phyloP scores from a whole-genome alignment of 1,140 invertebrate species.

The Ganaspis sp. region DNA sequence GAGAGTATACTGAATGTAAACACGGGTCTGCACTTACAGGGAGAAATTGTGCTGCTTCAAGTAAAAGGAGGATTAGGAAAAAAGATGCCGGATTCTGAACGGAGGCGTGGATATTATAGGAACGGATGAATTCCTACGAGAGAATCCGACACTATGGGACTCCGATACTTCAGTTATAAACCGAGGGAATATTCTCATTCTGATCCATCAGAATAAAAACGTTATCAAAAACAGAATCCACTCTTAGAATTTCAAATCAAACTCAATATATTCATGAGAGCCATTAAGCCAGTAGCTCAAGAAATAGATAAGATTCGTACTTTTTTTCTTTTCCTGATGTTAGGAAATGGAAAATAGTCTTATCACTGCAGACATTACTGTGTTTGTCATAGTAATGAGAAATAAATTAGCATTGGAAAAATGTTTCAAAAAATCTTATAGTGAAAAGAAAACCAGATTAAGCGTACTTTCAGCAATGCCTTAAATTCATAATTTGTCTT shows the following conservation, averaged over 20 bases:
- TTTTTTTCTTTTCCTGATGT: not conserved
- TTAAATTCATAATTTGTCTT: no score
- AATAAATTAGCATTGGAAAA: no score
- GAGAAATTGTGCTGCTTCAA: constrained; percentile 15
- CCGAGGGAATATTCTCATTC: constrained; percentile 1
- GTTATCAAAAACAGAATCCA: constrained; percentile 5
- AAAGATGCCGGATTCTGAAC: constrained; percentile 4
- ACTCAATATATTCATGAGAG: constrained; percentile 7
- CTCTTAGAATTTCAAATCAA: not conserved
- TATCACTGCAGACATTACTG: no score
- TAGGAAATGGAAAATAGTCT: no score
- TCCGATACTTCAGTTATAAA: constrained; percentile 6
- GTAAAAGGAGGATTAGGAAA: constrained; percentile 35
- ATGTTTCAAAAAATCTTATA: no score
- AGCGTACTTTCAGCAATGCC: no score
- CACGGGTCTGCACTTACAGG: constrained; percentile 52
- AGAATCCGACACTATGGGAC: not conserved
- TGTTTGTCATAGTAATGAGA: no score
- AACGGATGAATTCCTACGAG: constrained; percentile 17
- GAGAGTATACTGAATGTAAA: constrained; percentile 42
- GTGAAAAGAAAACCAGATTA: no score
- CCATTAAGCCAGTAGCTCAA: not conserved
- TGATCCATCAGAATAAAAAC: not conserved
- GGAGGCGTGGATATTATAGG: constrained; percentile 18
- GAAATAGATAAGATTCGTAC: not conserved